phyloP scores from a whole-genome alignment of 2,888 invertebrate genomes.

The Microctonus aethiopoides region DNA sequence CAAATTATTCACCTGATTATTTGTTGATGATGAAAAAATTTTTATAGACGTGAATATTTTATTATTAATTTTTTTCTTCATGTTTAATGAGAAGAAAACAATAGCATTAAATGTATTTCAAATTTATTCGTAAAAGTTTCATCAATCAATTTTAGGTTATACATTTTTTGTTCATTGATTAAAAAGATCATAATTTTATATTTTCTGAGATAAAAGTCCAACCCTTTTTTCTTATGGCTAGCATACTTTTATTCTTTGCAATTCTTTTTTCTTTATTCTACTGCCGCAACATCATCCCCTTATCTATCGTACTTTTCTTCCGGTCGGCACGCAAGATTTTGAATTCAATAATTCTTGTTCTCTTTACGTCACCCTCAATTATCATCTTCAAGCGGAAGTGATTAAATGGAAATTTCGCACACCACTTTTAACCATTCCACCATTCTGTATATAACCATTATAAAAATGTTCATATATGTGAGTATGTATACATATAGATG shows the following conservation, averaged over 20 bases:
- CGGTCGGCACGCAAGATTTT: conserved; percentile 50
- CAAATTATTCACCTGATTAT: too few relatives aligned
- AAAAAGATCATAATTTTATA: background rate
- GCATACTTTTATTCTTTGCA: background rate
- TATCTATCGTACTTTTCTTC: conserved; percentile 32
- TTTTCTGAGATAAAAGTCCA: conserved; percentile 4
- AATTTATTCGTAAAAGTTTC: too few relatives aligned
- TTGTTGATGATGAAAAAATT: background rate
- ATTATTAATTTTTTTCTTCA: too few relatives aligned
- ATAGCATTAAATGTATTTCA: too few relatives aligned
- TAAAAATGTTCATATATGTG: background rate
- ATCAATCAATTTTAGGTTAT: background rate
- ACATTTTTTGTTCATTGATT: background rate
- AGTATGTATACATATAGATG: background rate
- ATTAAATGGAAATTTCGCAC: conserved; percentile 11
- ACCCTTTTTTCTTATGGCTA: conserved; percentile 19
- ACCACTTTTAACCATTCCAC: background rate
- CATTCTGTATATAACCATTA: background rate
- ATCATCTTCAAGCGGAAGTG: conserved; percentile 10
- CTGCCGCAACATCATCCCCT: conserved; percentile 11
- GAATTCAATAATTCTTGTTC: conserved; percentile 48
- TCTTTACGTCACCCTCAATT: conserved; percentile 25
- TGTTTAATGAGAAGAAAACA: too few relatives aligned
- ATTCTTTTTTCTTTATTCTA: background rate
- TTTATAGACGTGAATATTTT: too few relatives aligned